Conservation (phyloP, 2,113 vertebrate genomes). For the Pungitius pungitius region DNA sequence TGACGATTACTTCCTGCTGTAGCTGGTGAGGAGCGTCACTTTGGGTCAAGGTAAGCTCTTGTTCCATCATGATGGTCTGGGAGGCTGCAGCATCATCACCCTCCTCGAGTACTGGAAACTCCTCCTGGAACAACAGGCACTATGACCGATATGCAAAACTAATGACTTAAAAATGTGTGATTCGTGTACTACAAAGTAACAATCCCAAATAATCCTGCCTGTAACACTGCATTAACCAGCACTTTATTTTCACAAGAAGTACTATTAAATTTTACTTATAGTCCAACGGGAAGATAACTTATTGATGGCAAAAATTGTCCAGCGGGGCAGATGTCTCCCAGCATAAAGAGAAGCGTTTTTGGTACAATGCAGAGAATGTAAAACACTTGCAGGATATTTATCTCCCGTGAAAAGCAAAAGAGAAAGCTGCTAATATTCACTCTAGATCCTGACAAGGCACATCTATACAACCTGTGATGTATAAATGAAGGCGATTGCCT, state of each 20-base stretch:
- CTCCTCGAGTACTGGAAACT: constrained; percentile 87
- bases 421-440: background rate
- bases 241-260: background rate
- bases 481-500: background rate
- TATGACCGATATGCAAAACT: background rate
- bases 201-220: background rate
- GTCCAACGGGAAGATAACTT: too few species aligned
- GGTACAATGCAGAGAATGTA: too few species aligned
- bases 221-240: background rate
- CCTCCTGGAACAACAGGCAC: constrained; percentile 59
- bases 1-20: constrained; percentile 91
- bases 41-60: constrained; percentile 81
- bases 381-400: background rate
- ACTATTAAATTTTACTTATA: background rate
- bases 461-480: background rate
- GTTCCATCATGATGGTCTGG: constrained; percentile 85
- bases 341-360: background rate
- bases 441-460: background rate
- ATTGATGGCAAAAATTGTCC: background rate
- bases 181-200: background rate
- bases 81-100: constrained; percentile 81
- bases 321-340: background rate
- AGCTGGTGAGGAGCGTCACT: constrained; percentile 82
- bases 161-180: background rate
- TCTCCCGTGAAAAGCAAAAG: background rate